Conservation (phyloP, 1,140 invertebrate genomes). For the Semibalanus balanoides region DNA sequence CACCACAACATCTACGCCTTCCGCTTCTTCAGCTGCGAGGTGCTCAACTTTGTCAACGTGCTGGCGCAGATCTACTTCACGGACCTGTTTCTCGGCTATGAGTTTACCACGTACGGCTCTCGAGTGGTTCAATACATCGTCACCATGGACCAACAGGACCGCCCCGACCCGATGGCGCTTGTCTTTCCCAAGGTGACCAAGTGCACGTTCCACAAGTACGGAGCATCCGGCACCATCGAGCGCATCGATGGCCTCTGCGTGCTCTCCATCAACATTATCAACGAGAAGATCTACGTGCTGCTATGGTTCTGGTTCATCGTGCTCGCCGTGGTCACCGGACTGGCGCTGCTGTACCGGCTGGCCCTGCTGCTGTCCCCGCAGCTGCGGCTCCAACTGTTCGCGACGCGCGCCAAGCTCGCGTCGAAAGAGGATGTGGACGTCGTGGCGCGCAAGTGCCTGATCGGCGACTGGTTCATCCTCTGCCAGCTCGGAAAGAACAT, state of each 20-base stretch:
- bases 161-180: conserved; percentile 19
- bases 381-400: conserved; percentile 20
- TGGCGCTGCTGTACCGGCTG: conserved; percentile 24
- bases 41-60: conserved; percentile 28
- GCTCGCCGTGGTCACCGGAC: conserved; percentile 23
- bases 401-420: conserved; percentile 16
- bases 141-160: conserved; percentile 18
- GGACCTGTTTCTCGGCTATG: no score
- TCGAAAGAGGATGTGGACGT: conserved; percentile 5
- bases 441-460: conserved; percentile 7
- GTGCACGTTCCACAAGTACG: conserved; percentile 29
- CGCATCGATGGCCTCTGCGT: conserved; percentile 31
- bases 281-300: conserved; percentile 76
- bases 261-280: conserved; percentile 32
- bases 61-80: conserved; percentile 25
- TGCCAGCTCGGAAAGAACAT: conserved; percentile 18
- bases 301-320: conserved; percentile 34
- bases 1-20: no score
- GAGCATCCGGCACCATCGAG: conserved; percentile 27
- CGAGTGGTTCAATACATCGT: no score
- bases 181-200: no score
- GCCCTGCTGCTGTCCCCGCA: conserved; percentile 22
- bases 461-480: conserved; percentile 27
- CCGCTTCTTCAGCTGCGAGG: conserved; percentile 22
- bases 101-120: no score